Evolutionary conservation across 2,113 vertebrate genomes (phyloP).

Genomic region (Motacilla tschutschensis): DNA sequence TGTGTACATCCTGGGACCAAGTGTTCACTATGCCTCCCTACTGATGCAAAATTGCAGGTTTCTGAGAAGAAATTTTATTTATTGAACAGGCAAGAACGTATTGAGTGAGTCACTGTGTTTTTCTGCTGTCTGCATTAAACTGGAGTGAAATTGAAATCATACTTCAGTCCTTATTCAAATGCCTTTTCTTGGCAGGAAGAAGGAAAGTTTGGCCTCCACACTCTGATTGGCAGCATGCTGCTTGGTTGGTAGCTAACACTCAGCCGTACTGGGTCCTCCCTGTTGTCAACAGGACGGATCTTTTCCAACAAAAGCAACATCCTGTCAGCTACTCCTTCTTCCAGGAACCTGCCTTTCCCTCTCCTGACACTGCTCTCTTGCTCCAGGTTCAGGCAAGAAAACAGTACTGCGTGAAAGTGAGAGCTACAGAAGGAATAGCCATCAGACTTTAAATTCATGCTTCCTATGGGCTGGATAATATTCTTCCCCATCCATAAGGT

Average conservation of each 20-base stretch:
- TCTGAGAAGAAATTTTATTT: slow-evolving; percentile 9
- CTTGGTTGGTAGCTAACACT: slow-evolving; percentile 32
- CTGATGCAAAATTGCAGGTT: not conserved
- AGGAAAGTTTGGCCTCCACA: not conserved
- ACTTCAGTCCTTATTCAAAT: slow-evolving; percentile 20
- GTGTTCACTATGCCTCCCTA: not conserved
- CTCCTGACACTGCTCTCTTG: slow-evolving; percentile 20
- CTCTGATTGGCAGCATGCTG: slow-evolving; percentile 17
- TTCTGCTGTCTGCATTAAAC: slow-evolving; percentile 47
- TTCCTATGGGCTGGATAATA: not conserved
- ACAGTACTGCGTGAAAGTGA: not conserved
- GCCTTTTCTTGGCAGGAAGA: slow-evolving; percentile 44
- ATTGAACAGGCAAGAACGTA: not conserved
- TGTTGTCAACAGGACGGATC: slow-evolving; percentile 39
- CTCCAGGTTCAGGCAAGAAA: slow-evolving; percentile 34
- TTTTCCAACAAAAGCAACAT: slow-evolving; percentile 61
- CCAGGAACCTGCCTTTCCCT: slow-evolving; percentile 53
- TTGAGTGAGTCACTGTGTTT: slow-evolving; percentile 43
- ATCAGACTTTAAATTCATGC: not conserved
- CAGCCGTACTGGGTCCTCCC: slow-evolving; percentile 11
- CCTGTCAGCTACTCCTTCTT: slow-evolving; percentile 56
- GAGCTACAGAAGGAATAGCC: slow-evolving; percentile 2
- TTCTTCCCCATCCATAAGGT: not conserved
- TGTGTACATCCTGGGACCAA: not conserved
- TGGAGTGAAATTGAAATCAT: slow-evolving; percentile 47